A percentile compares a stretch with the other conserved stretches of the same genome.
These are phyloP conservation scores for Pomacea maculata DNA, from an alignment of 1,140 invertebrate species.

Conservation along the genomic window DNA sequence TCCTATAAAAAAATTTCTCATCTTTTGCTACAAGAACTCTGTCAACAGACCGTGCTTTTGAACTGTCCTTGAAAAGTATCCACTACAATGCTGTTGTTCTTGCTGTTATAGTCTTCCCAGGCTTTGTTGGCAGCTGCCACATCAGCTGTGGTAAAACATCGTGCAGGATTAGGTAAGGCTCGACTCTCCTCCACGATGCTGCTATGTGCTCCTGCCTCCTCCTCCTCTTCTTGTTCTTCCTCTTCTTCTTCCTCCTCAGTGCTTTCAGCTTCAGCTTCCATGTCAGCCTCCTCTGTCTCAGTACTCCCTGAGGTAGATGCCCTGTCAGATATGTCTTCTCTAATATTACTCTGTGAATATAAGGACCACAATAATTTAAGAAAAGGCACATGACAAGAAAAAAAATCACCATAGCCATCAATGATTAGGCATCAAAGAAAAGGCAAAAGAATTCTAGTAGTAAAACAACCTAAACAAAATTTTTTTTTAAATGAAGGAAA, in stretches of 20 bases:
- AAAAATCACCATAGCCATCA: too few species aligned
- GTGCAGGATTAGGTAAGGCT: slow-evolving; percentile 17
- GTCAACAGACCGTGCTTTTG: slow-evolving; percentile 73
- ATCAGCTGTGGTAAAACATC: slow-evolving; percentile 26
- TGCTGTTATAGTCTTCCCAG: slow-evolving; percentile 73
- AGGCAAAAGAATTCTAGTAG: too few species aligned
- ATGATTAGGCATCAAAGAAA: too few species aligned
- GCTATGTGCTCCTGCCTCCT: slow-evolving; percentile 16
- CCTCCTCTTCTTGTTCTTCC: slow-evolving; percentile 24
- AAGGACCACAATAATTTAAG: too few species aligned
- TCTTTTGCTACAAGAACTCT: too few species aligned
- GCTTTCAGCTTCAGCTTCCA: slow-evolving; percentile 24
- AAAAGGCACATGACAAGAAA: too few species aligned
- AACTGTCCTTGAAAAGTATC: slow-evolving; percentile 79
- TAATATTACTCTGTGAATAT: slow-evolving; percentile 37
- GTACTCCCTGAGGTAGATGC: slow-evolving; percentile 27
- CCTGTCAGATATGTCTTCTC: slow-evolving; percentile 39
- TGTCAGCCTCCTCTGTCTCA: slow-evolving; percentile 29
- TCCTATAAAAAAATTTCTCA: too few species aligned
- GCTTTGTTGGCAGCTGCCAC: slow-evolving; percentile 69
- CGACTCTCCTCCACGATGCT: slow-evolving; percentile 18
- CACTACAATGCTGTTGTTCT: slow-evolving; percentile 75
- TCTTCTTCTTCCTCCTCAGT: slow-evolving; percentile 30
- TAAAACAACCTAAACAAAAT: too few species aligned
- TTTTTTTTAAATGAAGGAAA: too few species aligned